Evolutionary conservation across 2,797 vertebrate genomes (phyloP).

Genomic region (Halcyon badia): DNA sequence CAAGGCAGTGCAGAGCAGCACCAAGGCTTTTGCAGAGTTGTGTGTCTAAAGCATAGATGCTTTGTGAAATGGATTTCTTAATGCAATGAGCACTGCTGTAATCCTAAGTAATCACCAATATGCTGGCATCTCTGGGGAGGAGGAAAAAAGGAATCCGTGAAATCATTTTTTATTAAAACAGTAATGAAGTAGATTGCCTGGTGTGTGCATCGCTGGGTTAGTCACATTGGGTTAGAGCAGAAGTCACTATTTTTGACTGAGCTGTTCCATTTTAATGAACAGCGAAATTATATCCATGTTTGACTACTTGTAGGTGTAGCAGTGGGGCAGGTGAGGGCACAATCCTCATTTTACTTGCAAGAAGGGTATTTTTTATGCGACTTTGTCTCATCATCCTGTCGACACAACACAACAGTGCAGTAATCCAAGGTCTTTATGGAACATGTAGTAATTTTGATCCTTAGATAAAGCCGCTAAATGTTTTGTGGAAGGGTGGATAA

Average conservation of each 20-base stretch:
- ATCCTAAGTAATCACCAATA: constrained; percentile 39
- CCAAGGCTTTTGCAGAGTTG: background rate
- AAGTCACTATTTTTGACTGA: background rate
- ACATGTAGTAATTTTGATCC: background rate
- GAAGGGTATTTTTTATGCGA: background rate
- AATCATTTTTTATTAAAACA: constrained; percentile 29
- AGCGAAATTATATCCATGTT: background rate
- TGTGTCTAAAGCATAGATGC: background rate
- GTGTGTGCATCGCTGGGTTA: background rate
- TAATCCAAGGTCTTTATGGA: background rate
- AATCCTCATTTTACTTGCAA: background rate
- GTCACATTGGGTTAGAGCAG: background rate
- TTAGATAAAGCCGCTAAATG: background rate
- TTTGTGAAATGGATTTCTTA: background rate
- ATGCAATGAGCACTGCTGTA: background rate
- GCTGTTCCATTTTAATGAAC: background rate
- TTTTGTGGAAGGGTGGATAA: background rate
- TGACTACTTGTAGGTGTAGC: background rate
- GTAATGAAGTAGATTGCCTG: constrained; percentile 26
- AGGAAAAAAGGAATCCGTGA: background rate
- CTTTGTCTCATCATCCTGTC: background rate
- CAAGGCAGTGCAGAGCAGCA: background rate
- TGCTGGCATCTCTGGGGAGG: background rate
- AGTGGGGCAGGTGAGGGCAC: background rate
- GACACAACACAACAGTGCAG: background rate